phyloP scores from a whole-genome alignment of 2,797 vertebrate species.

The Phrynocephalus vlangalii region DNA sequence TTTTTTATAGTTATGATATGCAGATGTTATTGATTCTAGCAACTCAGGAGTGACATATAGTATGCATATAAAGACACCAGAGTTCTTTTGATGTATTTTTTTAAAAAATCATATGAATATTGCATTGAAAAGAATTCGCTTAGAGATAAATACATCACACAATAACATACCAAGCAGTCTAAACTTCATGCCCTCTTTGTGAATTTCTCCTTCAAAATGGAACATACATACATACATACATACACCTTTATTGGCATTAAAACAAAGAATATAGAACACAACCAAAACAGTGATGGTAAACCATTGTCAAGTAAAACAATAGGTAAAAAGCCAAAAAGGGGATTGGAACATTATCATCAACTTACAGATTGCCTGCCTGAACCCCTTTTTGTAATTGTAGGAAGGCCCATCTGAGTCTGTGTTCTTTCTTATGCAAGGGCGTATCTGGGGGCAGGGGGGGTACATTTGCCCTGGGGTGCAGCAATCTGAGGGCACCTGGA shows the following conservation, averaged over 20 bases:
- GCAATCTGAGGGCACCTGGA: too few species aligned
- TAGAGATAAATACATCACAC: background rate
- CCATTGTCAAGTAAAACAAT: too few species aligned
- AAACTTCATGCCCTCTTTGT: background rate
- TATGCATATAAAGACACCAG: background rate
- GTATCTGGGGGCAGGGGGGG: too few species aligned
- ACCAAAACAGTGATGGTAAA: too few species aligned
- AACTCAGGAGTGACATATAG: background rate
- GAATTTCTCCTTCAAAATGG: background rate
- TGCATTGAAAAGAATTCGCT: background rate
- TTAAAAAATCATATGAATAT: background rate
- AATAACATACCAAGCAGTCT: background rate
- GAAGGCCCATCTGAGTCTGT: background rate
- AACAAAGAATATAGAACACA: too few species aligned
- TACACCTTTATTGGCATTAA: too few species aligned
- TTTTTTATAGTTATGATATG: fast-evolving
- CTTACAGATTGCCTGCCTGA: background rate
- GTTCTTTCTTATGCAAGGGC: background rate
- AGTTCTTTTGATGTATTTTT: background rate
- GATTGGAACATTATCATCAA: background rate
- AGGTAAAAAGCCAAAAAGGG: too few species aligned
- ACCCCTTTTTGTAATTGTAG: background rate
- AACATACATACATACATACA: too few species aligned
- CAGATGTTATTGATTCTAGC: background rate
- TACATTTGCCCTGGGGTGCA: too few species aligned